Base-by-base conservation (phyloP, 1,140 invertebrate genomes). In the Harlomillsia oculata region DNA sequence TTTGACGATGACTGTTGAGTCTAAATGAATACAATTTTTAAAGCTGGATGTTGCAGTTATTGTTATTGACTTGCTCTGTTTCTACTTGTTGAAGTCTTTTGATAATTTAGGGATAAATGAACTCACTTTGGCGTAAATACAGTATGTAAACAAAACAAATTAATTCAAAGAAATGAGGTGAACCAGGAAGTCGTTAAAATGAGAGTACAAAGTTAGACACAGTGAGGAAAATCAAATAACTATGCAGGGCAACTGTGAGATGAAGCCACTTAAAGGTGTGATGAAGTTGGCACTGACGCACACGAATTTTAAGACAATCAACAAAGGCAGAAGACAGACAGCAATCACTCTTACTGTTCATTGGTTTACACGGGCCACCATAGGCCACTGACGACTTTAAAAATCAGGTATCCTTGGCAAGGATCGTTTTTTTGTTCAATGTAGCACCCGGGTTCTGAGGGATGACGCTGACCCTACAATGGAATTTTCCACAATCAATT, bases 251-350 rank as follows among this genome's bases (percentile, higher is more conserved):
- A 63, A 86, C 82, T 43, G 87, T 89, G 71, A 88, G 85, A 72
- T 91, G 87, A 69, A 91, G 73, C 87, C 87, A 89, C 87, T 89
- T 89, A 81, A 84, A 89, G 67, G 86, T 89, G 72, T 89, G 85
- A 72, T 89, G 85, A 71, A 89, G 79, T 72, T 77, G 77, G 72
- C 83, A 85, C 72, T 83, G 81, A 75, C 86, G 82, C 77, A 80
- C 82, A 74, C 86, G 81, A 74, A 88, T 82, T 77, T 82, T 41
- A 16, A 57, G 4, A 41, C 55, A 57, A 25, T 57, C 55, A 30
- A 57, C 55, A 37, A 57, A 57, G 16, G 36, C 55, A 36, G 48
- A 40, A 14, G 46, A 57, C 16, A 41, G 26, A 41, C 26, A n/a
- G 29, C 23, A 56, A 5, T 40, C 55, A 57, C 55, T 44, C 20